Evolutionary conservation across 2,113 vertebrate genomes (phyloP).

Genomic region (Pachypanchax playfairii): DNA sequence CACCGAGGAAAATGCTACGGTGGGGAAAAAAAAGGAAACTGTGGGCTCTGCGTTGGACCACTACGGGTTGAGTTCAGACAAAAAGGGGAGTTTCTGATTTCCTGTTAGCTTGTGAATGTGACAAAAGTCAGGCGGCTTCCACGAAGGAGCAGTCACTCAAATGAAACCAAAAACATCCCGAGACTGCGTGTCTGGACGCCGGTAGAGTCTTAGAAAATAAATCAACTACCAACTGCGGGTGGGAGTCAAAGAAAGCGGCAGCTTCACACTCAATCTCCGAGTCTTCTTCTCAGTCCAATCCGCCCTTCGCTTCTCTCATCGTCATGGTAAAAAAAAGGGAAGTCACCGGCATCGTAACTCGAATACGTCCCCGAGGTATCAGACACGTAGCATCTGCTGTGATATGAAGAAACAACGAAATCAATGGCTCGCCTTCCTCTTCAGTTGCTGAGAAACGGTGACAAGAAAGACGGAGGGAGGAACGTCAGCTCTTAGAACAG

Average conservation of each 20-base stretch:
- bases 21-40: background rate
- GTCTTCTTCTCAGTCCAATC: slow-evolving; percentile 24
- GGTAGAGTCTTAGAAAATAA: background rate
- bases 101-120: slow-evolving; percentile 28
- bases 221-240: slow-evolving; percentile 22
- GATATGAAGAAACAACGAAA: background rate
- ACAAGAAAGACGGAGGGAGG: slow-evolving; percentile 23
- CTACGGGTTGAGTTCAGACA: slow-evolving; percentile 1
- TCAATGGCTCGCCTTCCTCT: background rate
- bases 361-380: background rate
- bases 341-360: background rate
- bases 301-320: slow-evolving; percentile 28
- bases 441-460: slow-evolving; percentile 33
- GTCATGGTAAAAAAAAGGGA: background rate
- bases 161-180: background rate
- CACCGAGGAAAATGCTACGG: background rate
- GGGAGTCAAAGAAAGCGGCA: slow-evolving; percentile 29
- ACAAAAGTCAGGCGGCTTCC: slow-evolving; percentile 9
- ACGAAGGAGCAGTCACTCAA: slow-evolving; percentile 2
- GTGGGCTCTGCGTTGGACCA: slow-evolving; percentile 11
- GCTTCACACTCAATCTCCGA: slow-evolving; percentile 13
- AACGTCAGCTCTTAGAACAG: slow-evolving; percentile 28
- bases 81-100: slow-evolving; percentile 15
- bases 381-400: slow-evolving; percentile 8
- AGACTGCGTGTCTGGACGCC: background rate